Percentiles rank a stretch among this genome's conserved stretches.
These are phyloP conservation scores for Phataginus tricuspis DNA, from an alignment of 2,797 vertebrate species.

Conservation along the genomic window DNA sequence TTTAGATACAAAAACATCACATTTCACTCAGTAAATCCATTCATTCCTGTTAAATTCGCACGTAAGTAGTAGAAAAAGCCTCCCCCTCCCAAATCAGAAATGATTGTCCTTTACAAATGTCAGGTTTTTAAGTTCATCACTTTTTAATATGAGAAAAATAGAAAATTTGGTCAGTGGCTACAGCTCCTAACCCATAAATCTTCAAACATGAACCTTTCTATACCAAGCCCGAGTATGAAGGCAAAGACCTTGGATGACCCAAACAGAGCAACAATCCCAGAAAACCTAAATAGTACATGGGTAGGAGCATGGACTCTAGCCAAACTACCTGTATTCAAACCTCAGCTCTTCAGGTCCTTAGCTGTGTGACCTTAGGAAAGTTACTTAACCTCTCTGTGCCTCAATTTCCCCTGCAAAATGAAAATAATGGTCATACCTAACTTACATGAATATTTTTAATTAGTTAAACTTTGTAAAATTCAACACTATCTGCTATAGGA, in stretches of 20 bases:
- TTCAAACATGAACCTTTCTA: neutral
- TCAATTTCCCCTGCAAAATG: neutral
- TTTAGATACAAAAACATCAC: neutral
- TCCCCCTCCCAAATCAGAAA: neutral
- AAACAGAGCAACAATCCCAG: neutral
- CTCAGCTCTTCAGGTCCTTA: neutral
- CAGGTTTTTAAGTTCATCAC: neutral
- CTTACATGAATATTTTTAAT: neutral
- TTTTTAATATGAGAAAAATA: constrained; percentile 49
- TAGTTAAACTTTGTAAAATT: neutral
- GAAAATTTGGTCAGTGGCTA: neutral
- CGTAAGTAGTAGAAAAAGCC: neutral
- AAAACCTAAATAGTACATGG: neutral
- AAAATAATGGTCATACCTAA: neutral
- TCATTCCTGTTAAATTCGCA: neutral
- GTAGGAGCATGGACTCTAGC: neutral
- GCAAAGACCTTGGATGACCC: neutral
- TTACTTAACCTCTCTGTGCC: neutral
- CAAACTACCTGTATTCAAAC: neutral
- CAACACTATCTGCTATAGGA: neutral
- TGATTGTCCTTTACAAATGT: constrained; percentile 39
- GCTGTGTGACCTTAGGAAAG: neutral
- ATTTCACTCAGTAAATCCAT: neutral
- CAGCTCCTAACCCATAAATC: neutral
- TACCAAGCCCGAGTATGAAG: neutral